Evolutionary conservation across 2,113 vertebrate genomes (phyloP), one percentile per base, ranked within the genome.

Genomic region (Puffinus mauretanicus): DNA sequence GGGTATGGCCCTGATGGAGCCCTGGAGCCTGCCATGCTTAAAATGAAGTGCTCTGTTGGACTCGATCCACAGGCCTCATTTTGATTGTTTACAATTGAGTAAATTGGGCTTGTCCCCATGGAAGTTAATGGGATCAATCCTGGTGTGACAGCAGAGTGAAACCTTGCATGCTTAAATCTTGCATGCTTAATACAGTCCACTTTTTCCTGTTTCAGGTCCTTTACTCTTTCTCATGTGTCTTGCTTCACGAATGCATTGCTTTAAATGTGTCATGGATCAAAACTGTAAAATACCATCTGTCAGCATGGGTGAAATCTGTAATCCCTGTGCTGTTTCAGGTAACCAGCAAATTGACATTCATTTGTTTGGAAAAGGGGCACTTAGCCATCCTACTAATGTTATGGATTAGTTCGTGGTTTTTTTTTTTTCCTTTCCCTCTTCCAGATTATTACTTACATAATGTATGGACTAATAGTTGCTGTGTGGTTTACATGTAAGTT

Each of bases 321-420:
- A 77, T 95, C 93, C 88, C 81, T 24, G 36, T 76, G 58, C 87
- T 73, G 76, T 40, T 81, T 96, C 83, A 91, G 95, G 86, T 96
- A 67, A 75, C 67, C 66, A 82, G 51, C 44, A 96, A 91, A 79
- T 52, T 47, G 51, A 55, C 34, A 8, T 85, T 71, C 20, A 1
- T n/a, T 79, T 75, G 16, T n/a, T 92, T 91, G 66, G 92, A 79
- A 82, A 60, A 34, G 46, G 81, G 52, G 52, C 46, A 25, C 69
- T 82, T 81, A 46, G 32, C 65, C 55, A 78, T 55, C 38, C 72
- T 80, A 15, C n/a, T 71, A 21, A 71, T 38, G 70, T 70, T 75
- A n/a, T 9, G 30, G 70, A 76, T 89, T 95, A 69, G 10, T 32
- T 46, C 3, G 3, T 3, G 40, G 40, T 40, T 40, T 40, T 44